A percentile compares a stretch with the other conserved stretches of the same genome.
These are phyloP conservation scores for Anthoscopus minutus DNA, from an alignment of 2,113 vertebrate species.

Conservation along the genomic window DNA sequence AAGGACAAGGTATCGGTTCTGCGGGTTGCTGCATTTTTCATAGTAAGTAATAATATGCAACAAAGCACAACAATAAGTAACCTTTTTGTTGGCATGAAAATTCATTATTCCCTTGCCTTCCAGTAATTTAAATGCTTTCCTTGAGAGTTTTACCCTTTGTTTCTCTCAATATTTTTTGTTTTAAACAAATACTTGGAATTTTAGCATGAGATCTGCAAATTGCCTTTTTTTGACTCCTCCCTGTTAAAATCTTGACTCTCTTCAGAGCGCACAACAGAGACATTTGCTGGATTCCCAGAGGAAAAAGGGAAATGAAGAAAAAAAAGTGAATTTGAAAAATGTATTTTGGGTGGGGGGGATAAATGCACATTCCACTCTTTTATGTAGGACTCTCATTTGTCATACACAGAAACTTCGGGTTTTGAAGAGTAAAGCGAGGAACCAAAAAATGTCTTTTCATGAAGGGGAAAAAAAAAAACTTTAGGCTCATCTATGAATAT, in stretches of 20 bases:
- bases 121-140: background rate
- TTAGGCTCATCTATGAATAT: slow-evolving; percentile 52
- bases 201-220: background rate
- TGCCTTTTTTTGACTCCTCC: background rate
- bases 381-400: background rate
- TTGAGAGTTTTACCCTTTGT: slow-evolving; percentile 10
- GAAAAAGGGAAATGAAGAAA: background rate
- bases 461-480: background rate
- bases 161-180: slow-evolving; percentile 32
- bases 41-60: background rate
- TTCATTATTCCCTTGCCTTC: background rate
- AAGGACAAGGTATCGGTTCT: background rate
- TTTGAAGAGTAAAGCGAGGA: slow-evolving; percentile 23
- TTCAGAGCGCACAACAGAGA: slow-evolving; percentile 20
- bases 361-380: slow-evolving; percentile 46
- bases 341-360: background rate
- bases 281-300: slow-evolving; percentile 28
- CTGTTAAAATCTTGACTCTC: slow-evolving; percentile 43
- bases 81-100: background rate
- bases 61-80: slow-evolving; percentile 5
- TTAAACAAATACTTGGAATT: slow-evolving; percentile 31
- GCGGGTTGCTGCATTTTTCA: background rate
- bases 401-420: slow-evolving; percentile 2
- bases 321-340: slow-evolving; percentile 49
- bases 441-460: slow-evolving; percentile 7